Conservation (phyloP, 92 coral and sea anemone species). For the Heteractis magnifica region DNA sequence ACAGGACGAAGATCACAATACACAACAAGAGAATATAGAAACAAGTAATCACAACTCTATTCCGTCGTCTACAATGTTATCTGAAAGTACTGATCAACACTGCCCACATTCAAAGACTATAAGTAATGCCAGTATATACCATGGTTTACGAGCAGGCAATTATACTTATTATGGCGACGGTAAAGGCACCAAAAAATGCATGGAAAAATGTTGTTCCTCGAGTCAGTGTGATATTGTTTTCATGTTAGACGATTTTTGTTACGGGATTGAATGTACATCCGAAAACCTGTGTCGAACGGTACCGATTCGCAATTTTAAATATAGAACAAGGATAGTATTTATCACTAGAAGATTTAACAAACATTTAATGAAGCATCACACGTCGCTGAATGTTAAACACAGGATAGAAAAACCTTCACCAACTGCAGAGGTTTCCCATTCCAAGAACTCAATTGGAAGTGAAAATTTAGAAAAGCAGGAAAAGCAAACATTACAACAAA, state of each 20-base stretch:
- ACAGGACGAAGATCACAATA: not conserved
- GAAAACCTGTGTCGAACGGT: conserved; percentile 56
- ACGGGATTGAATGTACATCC: conserved; percentile 62
- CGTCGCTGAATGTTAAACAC: not conserved
- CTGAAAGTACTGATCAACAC: not conserved
- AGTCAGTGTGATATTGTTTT: conserved; percentile 77
- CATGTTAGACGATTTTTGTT: conserved; percentile 75
- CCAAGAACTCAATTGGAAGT: not conserved
- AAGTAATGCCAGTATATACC: conserved; percentile 37
- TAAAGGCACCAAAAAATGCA: conserved; percentile 51
- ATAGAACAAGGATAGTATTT: conserved; percentile 54
- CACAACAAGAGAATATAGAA: not conserved
- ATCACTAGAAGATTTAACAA: conserved; percentile 59
- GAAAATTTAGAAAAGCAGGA: not conserved
- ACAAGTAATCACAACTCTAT: too few species aligned
- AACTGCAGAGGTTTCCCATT: not conserved
- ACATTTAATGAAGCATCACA: not conserved
- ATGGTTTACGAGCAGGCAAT: conserved; percentile 70
- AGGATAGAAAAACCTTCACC: not conserved
- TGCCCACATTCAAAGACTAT: conserved; percentile 56
- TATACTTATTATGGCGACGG: conserved; percentile 70
- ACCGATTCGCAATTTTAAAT: conserved; percentile 46
- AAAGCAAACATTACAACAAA: conserved; percentile 22
- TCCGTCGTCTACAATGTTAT: too few species aligned
- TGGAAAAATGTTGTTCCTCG: conserved; percentile 61